Evolutionary conservation across 2,797 vertebrate genomes (phyloP), one percentile per base, ranked within the genome.

Genomic region (Ara ararauna): DNA sequence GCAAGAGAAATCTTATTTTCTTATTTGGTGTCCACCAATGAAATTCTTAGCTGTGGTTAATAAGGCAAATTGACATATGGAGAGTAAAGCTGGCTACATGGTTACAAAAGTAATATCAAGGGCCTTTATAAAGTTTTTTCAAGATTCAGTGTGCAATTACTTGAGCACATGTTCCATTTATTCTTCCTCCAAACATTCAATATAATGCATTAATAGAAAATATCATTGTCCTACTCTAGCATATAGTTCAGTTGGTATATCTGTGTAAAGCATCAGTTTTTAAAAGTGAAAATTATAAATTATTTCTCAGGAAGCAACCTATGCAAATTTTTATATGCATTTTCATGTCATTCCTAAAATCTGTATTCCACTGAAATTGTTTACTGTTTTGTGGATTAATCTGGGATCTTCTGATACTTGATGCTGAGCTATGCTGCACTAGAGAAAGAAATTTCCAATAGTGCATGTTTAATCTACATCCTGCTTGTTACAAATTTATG

Each of bases 391-490:
- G 12, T n/a, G 27, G 5, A 13, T 71, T 67, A 45, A 51, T 78
- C 23, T 67, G 26, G 13, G 4, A 3, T 32, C 15, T 67, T 83
- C 66, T 42, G 19, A 75, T 32, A 47, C 7, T 85, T 47, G 3
- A 20, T 81, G 8, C 3, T 54, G 40, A 60, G 71, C 44, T 75
- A 21, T 17, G 11, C 18, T 65, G 2, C 15, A 18, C 48, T 72
- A 42, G 4, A 13, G 29, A 42, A 76, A 87, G 22, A 27, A 12
- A 36, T 6, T 4, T 58, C 48, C 29, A 44, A 2, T 34, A 77
- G 6, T 2, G 1, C 11, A 19, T 2, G 1, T 5, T 58, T 65
- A 70, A 62, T 54, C 47, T 30, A n/a, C 9, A 1, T 42, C 23
- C 5, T 66, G 3, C 18, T 74, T 45, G 3, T 54, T 47, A 27